A percentile compares a stretch with the other conserved stretches of the same genome.
phyloP scores from a whole-genome alignment of 1,140 invertebrate genomes.

The Subanguina moxae region DNA sequence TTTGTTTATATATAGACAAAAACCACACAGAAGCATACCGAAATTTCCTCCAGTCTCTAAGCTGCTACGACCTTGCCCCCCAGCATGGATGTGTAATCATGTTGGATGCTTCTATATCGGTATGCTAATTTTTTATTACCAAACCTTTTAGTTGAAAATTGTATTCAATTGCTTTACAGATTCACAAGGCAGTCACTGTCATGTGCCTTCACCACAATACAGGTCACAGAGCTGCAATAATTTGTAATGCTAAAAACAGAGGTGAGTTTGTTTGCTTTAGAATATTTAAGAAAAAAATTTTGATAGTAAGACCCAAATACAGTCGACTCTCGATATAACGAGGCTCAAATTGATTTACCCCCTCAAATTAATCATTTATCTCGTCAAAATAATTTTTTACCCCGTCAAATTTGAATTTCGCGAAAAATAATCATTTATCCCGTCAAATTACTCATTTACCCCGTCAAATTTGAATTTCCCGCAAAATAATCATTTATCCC shows the following conservation, averaged over 20 bases:
- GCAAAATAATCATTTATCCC: too few species aligned
- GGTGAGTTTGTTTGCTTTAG: conserved; percentile 9
- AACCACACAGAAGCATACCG: conserved; percentile 33
- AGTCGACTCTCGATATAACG: too few species aligned
- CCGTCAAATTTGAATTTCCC: too few species aligned
- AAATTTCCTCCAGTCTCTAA: conserved; percentile 43
- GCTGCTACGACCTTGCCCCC: conserved; percentile 44
- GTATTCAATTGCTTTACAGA: conserved; percentile 10
- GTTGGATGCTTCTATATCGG: conserved; percentile 30
- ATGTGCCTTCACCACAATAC: conserved; percentile 15
- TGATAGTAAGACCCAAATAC: too few species aligned
- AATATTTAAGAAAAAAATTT: too few species aligned
- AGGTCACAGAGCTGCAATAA: conserved; percentile 22
- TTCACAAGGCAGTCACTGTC: conserved; percentile 33
- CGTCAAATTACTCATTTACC: too few species aligned
- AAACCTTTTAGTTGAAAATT: conserved; percentile 5
- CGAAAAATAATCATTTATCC: too few species aligned
- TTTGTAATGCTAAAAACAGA: conserved; percentile 19
- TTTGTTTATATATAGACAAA: too few species aligned
- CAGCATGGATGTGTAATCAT: conserved; percentile 40
- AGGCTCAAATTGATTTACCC: too few species aligned
- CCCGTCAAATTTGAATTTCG: too few species aligned
- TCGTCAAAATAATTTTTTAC: too few species aligned
- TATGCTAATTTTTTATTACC: neutral
- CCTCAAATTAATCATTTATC: too few species aligned